These are phyloP conservation scores for Amphiura filiformis DNA, from an alignment of 35 echinoderm and acorn worm genomes.

Conservation along the genomic window DNA sequence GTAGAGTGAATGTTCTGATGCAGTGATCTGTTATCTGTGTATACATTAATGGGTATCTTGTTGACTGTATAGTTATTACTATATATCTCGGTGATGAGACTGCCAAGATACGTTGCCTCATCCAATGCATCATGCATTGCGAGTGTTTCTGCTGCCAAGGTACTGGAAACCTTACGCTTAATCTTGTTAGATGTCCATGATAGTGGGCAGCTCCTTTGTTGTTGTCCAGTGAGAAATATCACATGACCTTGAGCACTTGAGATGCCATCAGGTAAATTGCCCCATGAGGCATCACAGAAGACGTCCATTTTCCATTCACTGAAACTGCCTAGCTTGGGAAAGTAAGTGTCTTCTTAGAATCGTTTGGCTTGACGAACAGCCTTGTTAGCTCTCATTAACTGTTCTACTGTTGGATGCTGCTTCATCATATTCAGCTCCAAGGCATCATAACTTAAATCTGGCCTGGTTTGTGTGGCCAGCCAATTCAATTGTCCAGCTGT, in stretches of 20 bases:
- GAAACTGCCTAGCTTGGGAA: slow-evolving; percentile 8
- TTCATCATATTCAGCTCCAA: slow-evolving; percentile 23
- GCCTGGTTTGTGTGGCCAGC: slow-evolving; percentile 35
- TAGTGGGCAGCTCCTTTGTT: not conserved
- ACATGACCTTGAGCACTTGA: slow-evolving; percentile 39
- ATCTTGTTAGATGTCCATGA: slow-evolving; percentile 6
- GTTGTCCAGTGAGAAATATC: slow-evolving; percentile 26
- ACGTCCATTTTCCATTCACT: slow-evolving; percentile 42
- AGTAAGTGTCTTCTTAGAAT: not conserved
- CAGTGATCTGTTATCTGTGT: not conserved
- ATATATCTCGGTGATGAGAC: not conserved
- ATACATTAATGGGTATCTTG: not conserved
- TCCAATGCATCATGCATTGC: not conserved
- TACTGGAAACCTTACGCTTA: not conserved
- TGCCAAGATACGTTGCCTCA: not conserved
- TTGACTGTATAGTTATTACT: not conserved
- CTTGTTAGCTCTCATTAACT: slow-evolving; percentile 29
- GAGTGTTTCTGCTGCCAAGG: not conserved
- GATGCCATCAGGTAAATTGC: not conserved
- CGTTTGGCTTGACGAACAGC: slow-evolving; percentile 24
- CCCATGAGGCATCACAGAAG: not conserved
- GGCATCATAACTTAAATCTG: slow-evolving; percentile 54
- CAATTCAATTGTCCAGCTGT: slow-evolving; percentile 54
- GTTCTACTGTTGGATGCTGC: slow-evolving; percentile 36
- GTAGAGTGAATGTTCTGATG: slow-evolving; percentile 11